These are phyloP conservation scores for Coptodon rendalli DNA, from an alignment of 2,113 vertebrate species.

Conservation along the genomic window DNA sequence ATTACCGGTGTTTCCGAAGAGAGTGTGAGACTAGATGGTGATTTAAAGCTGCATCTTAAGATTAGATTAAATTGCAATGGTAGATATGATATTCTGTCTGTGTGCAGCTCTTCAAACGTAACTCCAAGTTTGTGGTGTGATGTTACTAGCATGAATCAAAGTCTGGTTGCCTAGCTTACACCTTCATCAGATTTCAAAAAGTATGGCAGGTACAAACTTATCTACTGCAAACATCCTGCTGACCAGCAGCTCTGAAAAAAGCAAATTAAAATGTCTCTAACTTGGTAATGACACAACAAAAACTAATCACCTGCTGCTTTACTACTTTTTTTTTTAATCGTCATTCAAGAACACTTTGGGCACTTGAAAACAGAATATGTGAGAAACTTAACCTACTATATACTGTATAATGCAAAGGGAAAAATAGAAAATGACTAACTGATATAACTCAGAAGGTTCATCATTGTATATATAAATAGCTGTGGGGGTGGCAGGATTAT, in stretches of 20 bases:
- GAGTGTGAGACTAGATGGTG: background rate
- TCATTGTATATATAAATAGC: background rate
- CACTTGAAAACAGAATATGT: background rate
- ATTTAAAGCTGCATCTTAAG: background rate
- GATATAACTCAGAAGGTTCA: background rate
- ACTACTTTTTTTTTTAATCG: background rate
- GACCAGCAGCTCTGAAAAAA: background rate
- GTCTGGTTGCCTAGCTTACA: background rate
- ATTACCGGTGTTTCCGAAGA: background rate
- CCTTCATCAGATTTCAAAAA: background rate
- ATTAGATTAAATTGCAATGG: background rate
- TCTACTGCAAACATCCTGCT: fast-evolving
- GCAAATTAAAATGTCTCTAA: background rate
- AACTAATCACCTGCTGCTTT: background rate
- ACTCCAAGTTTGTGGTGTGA: background rate
- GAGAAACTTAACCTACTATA: background rate
- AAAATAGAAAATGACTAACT: background rate
- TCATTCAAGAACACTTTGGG: background rate
- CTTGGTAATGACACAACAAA: background rate
- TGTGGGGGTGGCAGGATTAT: background rate
- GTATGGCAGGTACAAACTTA: background rate
- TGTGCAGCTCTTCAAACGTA: background rate
- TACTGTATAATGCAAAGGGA: background rate
- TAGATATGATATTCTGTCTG: background rate
- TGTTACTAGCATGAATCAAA: background rate